phyloP scores from a whole-genome alignment of 2,797 vertebrate genomes.

The Pyrrhura leucotis region DNA sequence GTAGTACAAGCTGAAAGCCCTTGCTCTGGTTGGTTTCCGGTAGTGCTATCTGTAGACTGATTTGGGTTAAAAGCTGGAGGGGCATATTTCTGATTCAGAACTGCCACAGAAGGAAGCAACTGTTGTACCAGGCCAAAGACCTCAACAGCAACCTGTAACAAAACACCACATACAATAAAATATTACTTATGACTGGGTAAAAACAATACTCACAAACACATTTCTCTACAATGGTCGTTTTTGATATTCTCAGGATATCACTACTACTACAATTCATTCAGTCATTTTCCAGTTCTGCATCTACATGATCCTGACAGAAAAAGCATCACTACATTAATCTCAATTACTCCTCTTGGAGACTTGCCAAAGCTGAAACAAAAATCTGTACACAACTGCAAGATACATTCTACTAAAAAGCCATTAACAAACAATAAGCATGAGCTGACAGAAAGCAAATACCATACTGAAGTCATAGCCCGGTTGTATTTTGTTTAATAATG shows the following conservation, averaged over 20 bases:
- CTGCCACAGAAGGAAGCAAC: constrained; percentile 93
- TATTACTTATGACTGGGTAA: background rate
- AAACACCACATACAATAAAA: background rate
- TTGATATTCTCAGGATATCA: background rate
- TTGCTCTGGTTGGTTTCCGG: constrained; percentile 96
- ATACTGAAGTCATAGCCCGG: background rate
- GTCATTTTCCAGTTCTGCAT: background rate
- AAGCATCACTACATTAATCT: background rate
- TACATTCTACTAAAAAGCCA: background rate
- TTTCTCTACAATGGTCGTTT: background rate
- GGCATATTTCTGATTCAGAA: constrained; percentile 97
- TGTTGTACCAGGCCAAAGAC: constrained; percentile 98
- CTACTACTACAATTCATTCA: background rate
- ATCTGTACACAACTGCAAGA: background rate
- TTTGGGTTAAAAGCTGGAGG: constrained; percentile 98
- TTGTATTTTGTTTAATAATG: background rate
- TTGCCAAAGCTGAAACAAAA: background rate
- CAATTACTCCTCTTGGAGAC: background rate
- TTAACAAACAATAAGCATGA: background rate
- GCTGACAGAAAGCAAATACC: background rate
- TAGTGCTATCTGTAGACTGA: constrained; percentile 99
- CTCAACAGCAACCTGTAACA: constrained; percentile 92
- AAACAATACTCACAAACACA: background rate
- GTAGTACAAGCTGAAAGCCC: constrained; percentile 96
- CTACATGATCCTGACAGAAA: background rate